Percentiles rank a stretch among this genome's conserved stretches.
These are phyloP conservation scores for Notarius lentiginosus DNA, from an alignment of 2,113 vertebrate species.

Conservation along the genomic window DNA sequence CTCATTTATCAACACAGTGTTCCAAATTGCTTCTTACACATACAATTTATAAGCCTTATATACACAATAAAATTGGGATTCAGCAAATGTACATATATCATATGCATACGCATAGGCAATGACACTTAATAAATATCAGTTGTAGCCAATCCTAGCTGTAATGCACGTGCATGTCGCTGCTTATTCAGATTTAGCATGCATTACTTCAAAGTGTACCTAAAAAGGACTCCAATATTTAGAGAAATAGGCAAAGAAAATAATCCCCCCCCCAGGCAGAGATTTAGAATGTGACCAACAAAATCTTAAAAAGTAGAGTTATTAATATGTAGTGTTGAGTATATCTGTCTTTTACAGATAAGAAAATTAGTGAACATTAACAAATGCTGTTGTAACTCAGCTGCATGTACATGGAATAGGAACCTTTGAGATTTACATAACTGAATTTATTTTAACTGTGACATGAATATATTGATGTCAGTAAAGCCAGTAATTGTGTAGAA, in stretches of 20 bases:
- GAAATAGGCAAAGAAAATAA: not conserved
- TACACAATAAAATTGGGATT: not conserved
- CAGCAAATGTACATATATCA: not conserved
- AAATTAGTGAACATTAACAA: not conserved
- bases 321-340: not conserved
- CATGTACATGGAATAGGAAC: not conserved
- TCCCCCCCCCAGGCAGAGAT: not conserved
- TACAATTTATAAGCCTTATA: not conserved
- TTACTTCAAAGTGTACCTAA: not conserved
- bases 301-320: not conserved
- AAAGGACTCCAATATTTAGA: not conserved
- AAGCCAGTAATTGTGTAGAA: not conserved
- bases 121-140: not conserved
- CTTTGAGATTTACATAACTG: not conserved
- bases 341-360: not conserved
- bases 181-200: not conserved
- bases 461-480: not conserved
- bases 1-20: not conserved
- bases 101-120: not conserved
- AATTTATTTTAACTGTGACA: not conserved
- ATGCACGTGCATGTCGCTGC: not conserved
- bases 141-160: not conserved
- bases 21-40: not conserved
- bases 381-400: not conserved
- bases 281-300: not conserved